Base-by-base conservation (phyloP, 2,113 vertebrate species). In the Rhea pennata region DNA sequence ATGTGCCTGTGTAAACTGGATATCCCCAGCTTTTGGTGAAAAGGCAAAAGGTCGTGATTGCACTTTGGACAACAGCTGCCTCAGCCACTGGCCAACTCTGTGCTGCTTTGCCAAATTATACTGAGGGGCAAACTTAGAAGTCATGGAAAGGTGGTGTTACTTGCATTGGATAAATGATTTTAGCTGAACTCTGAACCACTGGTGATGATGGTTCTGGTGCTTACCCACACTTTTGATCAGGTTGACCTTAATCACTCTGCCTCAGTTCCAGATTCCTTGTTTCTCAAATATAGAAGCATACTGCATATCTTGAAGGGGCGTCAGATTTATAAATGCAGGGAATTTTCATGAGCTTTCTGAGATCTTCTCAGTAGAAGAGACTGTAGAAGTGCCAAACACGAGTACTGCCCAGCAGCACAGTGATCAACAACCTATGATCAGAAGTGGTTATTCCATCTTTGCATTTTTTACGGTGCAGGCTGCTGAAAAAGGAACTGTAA, bases 351-450 rank as follows among this genome's bases (percentile, higher is more conserved):
- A 61, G 74, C 66, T 69, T 16, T 24, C 23, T 7, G 53, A 46
- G 51, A 39, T 8, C 39, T 66, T 50, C n/a, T n/a, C n/a, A 54
- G 77, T 8, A 73, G 61, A 70, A 58, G 40, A 11, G 44, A 5
- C 54, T 2, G 3, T 1, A 23, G 61, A 12, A 3, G 7, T 33
- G 69, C 44, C 48, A 69, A 46, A n/a, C 6, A 1, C 0, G 9
- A 71, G 20, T 46, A 33, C 1, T 74, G 65, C 2, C 36, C 80
- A 27, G 3, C 42, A 42, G 51, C 56, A 56, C 66, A 29, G 23
- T 0, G 4, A 9, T 22, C 42, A 72, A 9, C 13, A 33, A 9
- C 4, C 17, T 1, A 0, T 0, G 48, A 31, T 8, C 50, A 58
- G 50, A 33, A 40, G 21, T 8, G 29, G 58, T 16, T 6, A 4